phyloP scores from a whole-genome alignment of 2,113 vertebrate genomes.

The Platycercus adscitus region DNA sequence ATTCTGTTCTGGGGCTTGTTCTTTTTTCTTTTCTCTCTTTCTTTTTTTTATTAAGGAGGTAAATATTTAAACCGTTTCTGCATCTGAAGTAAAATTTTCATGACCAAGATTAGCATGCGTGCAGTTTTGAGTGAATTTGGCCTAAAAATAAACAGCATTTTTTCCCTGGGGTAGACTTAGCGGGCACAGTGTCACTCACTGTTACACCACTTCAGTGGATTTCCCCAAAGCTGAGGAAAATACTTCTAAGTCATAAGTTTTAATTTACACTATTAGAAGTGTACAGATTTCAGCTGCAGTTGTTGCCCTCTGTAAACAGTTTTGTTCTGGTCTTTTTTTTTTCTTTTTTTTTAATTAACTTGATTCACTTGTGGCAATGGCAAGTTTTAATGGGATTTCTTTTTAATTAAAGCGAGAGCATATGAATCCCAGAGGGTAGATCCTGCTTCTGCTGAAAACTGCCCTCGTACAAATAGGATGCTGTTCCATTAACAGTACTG shows the following conservation, averaged over 20 bases:
- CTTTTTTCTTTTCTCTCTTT: neutral
- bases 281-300: neutral
- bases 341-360: neutral
- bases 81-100: neutral
- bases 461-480: neutral
- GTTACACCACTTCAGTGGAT: neutral
- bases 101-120: neutral
- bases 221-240: neutral
- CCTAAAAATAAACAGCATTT: neutral
- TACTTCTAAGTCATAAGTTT: neutral
- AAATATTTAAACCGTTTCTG: constrained; percentile 32
- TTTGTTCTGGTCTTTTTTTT: neutral
- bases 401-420: constrained; percentile 37
- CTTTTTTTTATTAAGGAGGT: neutral
- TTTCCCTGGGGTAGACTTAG: neutral
- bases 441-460: constrained; percentile 42
- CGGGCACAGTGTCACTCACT: neutral
- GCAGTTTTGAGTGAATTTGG: neutral
- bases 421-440: constrained; percentile 26
- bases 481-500: constrained; percentile 13
- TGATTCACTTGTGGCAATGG: neutral
- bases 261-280: neutral
- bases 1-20: neutral
- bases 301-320: neutral
- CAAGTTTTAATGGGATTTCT: constrained; percentile 44